These are phyloP conservation scores for Dermatemys mawii DNA, from an alignment of 2,113 vertebrate genomes.

Conservation along the genomic window DNA sequence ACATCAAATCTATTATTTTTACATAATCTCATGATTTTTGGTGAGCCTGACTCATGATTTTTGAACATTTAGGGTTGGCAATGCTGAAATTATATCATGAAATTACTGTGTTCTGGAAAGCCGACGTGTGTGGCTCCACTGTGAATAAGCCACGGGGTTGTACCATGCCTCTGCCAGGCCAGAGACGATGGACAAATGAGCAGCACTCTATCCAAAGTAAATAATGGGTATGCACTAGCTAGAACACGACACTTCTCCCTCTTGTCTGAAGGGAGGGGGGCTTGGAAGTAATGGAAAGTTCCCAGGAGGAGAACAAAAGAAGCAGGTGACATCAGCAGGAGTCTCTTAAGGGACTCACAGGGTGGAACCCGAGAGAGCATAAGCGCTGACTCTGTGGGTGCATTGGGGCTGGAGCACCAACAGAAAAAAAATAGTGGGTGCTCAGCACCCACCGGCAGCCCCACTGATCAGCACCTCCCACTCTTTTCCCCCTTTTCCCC, in stretches of 20 bases:
- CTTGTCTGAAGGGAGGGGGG: not conserved
- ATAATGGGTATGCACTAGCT: not conserved
- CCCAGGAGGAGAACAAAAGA: not conserved
- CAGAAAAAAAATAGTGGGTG: too few species aligned
- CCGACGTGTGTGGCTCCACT: not conserved
- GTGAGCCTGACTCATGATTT: too few species aligned
- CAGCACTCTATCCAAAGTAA: not conserved
- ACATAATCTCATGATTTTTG: too few species aligned
- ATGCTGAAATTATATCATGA: not conserved
- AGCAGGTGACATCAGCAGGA: not conserved
- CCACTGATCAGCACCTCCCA: too few species aligned
- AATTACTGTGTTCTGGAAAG: not conserved
- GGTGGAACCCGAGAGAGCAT: too few species aligned
- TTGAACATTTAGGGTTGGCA: too few species aligned
- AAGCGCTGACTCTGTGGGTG: too few species aligned
- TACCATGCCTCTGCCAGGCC: not conserved
- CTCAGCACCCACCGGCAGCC: too few species aligned
- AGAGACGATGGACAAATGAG: not conserved
- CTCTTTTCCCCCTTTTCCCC: too few species aligned
- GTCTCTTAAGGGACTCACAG: not conserved
- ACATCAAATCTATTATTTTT: too few species aligned
- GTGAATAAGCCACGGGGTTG: not conserved
- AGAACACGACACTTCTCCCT: not conserved
- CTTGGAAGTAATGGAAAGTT: not conserved
- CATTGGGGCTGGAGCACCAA: too few species aligned